Conservation (phyloP, 1,140 invertebrate genomes). For the Gryllus bimaculatus region DNA sequence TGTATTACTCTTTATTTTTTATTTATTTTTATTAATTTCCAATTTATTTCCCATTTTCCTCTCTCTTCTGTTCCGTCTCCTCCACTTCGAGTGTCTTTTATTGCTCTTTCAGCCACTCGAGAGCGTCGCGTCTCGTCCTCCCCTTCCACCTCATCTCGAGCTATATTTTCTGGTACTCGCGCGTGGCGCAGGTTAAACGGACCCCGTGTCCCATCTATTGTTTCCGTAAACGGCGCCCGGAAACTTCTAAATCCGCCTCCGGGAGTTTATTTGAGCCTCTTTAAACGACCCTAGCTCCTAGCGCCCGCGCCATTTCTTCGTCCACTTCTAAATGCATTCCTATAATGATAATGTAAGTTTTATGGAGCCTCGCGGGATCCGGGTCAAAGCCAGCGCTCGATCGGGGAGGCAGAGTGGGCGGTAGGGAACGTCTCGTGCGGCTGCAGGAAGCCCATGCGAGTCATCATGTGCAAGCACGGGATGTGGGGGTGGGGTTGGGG, state of each 20-base stretch:
- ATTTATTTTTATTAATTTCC: too few relatives aligned
- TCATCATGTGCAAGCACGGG: too few relatives aligned
- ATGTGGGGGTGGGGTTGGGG: too few relatives aligned
- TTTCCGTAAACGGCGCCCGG: not conserved
- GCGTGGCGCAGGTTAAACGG: not conserved
- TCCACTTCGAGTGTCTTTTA: not conserved
- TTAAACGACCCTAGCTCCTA: not conserved
- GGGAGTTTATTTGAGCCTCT: not conserved
- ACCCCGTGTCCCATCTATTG: not conserved
- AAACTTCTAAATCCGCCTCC: not conserved
- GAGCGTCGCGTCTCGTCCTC: not conserved
- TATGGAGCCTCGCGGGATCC: too few relatives aligned
- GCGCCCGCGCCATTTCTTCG: not conserved
- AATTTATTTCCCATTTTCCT: too few relatives aligned
- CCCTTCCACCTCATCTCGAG: not conserved
- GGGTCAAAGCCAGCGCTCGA: too few relatives aligned
- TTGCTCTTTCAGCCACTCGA: not conserved
- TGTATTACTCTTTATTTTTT: too few relatives aligned
- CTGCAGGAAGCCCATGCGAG: too few relatives aligned
- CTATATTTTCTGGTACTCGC: not conserved
- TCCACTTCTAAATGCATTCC: not conserved
- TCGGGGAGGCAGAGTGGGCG: not conserved
- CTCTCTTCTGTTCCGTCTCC: not conserved
- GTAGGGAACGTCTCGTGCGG: not conserved
- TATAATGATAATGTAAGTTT: not conserved